Conservation (phyloP, 2,888 invertebrate species). For the Pinctada fucata region DNA sequence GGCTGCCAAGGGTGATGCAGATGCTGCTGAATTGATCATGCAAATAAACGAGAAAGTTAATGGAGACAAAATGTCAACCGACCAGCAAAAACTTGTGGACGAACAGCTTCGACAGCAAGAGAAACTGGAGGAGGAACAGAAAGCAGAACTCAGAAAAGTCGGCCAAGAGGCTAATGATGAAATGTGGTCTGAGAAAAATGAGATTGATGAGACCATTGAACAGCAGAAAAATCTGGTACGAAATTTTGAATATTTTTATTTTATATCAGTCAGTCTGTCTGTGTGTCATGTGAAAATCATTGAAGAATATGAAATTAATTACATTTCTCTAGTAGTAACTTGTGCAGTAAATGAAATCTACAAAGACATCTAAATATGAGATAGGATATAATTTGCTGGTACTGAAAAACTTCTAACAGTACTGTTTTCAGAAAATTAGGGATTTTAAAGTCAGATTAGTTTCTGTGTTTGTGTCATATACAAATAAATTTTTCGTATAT, state of each 20-base stretch:
- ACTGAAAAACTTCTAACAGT: too few species aligned
- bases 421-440: too few species aligned
- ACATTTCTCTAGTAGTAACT: too few species aligned
- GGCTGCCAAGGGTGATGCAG: constrained; percentile 68
- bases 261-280: too few species aligned
- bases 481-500: too few species aligned
- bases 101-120: constrained; percentile 64
- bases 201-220: constrained; percentile 62
- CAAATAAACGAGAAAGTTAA: constrained; percentile 65
- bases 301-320: too few species aligned
- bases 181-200: constrained; percentile 49
- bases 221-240: constrained; percentile 70
- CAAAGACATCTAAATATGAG: too few species aligned
- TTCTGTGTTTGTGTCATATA: too few species aligned
- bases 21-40: constrained; percentile 68
- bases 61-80: constrained; percentile 52
- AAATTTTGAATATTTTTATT: neutral
- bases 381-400: too few species aligned
- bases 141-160: constrained; percentile 54
- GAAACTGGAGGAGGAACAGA: constrained; percentile 61
- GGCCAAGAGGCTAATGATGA: constrained; percentile 58
- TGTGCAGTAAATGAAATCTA: too few species aligned
- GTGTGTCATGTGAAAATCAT: too few species aligned
- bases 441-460: too few species aligned
- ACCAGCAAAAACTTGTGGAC: constrained; percentile 62